Conservation (phyloP, 92 coral and sea anemone genomes). For the Pocillopora meandrina region DNA sequence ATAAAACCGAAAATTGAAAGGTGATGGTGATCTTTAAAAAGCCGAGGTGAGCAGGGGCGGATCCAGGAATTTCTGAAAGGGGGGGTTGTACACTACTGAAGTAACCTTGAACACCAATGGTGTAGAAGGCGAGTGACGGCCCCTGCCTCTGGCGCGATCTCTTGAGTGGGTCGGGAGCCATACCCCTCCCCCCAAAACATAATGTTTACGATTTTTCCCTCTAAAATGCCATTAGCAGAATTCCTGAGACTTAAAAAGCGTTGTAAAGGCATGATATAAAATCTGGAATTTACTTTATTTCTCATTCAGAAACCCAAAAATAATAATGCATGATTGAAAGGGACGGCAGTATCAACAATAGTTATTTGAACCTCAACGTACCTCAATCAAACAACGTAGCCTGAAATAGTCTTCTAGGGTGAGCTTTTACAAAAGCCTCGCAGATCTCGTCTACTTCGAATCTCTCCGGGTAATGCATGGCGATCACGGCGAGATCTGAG, state of each 20-base stretch:
- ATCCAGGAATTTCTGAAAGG: no score
- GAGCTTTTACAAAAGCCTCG: conserved; percentile 30
- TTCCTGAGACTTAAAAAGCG: conserved; percentile 37
- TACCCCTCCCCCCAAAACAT: conserved; percentile 18
- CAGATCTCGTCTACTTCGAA: no score
- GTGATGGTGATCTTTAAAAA: no score
- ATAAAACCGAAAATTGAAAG: no score
- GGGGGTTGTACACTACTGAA: background rate
- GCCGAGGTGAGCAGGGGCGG: no score
- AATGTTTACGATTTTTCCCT: conserved; percentile 14
- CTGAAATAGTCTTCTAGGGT: conserved; percentile 40
- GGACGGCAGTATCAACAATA: conserved; percentile 31
- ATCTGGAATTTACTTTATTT: background rate
- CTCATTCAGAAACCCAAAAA: conserved; percentile 45
- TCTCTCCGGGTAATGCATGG: no score
- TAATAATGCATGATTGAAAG: conserved; percentile 35
- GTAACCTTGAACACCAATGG: no score
- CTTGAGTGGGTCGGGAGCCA: conserved; percentile 7
- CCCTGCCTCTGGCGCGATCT: background rate
- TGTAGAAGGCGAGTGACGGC: background rate
- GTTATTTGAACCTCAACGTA: conserved; percentile 11
- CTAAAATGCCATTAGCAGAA: conserved; percentile 43
- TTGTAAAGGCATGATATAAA: conserved; percentile 31
- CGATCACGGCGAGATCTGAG: no score
- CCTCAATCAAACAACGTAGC: conserved; percentile 48